A percentile compares a stretch with the other conserved stretches of the same genome.
phyloP scores from a whole-genome alignment of 2,113 vertebrate genomes.

The Riparia riparia region DNA sequence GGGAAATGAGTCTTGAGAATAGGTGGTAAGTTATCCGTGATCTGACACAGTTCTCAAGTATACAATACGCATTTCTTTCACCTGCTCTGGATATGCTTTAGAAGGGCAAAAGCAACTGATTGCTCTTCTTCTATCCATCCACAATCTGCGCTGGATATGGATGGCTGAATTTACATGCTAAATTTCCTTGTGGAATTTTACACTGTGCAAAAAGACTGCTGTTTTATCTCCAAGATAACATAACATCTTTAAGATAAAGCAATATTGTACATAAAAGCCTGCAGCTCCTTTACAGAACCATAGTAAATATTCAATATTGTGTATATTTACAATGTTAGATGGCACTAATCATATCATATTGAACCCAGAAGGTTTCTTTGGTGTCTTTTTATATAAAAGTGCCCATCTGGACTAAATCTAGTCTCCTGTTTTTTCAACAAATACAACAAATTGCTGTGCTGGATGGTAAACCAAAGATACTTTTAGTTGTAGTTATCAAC shows the following conservation, averaged over 20 bases:
- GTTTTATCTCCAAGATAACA: not conserved
- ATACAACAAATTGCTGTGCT: not conserved
- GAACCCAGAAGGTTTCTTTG: not conserved
- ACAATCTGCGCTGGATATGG: not conserved
- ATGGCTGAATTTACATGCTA: not conserved
- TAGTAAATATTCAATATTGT: not conserved
- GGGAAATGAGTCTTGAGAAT: not conserved
- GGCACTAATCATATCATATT: not conserved
- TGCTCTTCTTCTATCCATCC: too few relatives aligned
- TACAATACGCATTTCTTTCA: not conserved
- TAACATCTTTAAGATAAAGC: not conserved
- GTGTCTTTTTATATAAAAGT: not conserved
- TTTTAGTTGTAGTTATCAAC: not conserved
- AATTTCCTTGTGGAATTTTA: not conserved
- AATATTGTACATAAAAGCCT: too few relatives aligned
- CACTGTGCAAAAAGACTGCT: not conserved
- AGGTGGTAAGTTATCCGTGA: not conserved
- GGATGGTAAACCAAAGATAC: not conserved
- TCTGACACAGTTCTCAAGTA: not conserved
- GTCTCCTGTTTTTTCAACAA: not conserved
- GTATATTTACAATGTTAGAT: fast-evolving
- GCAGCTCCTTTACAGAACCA: not conserved
- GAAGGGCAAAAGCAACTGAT: not conserved
- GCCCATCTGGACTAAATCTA: not conserved
- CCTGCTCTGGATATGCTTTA: not conserved